A percentile compares a stretch with the other conserved stretches of the same genome.
These are phyloP conservation scores for Drosophila sucinea DNA, from an alignment of 1,140 invertebrate genomes.

Conservation along the genomic window DNA sequence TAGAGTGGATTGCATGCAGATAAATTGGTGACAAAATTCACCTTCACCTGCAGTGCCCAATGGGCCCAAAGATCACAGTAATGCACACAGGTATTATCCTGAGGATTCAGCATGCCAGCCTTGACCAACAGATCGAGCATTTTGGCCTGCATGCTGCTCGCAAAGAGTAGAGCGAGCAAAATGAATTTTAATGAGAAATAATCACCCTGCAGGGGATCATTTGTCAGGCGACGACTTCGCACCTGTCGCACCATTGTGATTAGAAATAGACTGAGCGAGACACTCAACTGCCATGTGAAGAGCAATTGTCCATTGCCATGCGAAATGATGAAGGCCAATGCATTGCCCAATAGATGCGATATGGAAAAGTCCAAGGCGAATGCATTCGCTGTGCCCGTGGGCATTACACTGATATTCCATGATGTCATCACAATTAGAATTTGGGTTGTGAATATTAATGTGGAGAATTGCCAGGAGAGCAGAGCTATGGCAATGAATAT, in stretches of 20 bases:
- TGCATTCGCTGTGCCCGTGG: slow-evolving; percentile 45
- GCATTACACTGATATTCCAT: slow-evolving; percentile 54
- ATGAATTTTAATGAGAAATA: slow-evolving; percentile 71
- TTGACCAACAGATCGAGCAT: slow-evolving; percentile 58
- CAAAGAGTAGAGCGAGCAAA: slow-evolving; percentile 58
- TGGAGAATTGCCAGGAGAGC: slow-evolving; percentile 80
- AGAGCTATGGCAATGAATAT: slow-evolving; percentile 68
- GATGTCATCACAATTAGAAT: slow-evolving; percentile 70
- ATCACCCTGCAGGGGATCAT: slow-evolving; percentile 45
- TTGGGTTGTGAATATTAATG: slow-evolving; percentile 75
- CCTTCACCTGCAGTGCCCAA: slow-evolving; percentile 71
- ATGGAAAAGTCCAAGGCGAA: slow-evolving; percentile 72
- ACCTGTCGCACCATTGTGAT: slow-evolving; percentile 56
- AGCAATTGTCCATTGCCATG: slow-evolving; percentile 70
- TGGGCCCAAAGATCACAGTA: slow-evolving; percentile 69
- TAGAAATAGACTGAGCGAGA: slow-evolving; percentile 60
- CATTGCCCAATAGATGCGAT: slow-evolving; percentile 70
- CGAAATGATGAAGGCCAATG: slow-evolving; percentile 70
- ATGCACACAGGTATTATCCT: slow-evolving; percentile 49
- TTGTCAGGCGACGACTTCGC: slow-evolving; percentile 35
- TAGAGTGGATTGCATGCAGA: slow-evolving; percentile 73
- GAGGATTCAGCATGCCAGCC: slow-evolving; percentile 46
- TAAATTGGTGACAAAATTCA: slow-evolving; percentile 70
- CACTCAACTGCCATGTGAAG: slow-evolving; percentile 68
- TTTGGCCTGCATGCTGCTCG: slow-evolving; percentile 65